Base-by-base conservation (phyloP, 2,888 invertebrate species). In the Chironomus tentans region DNA sequence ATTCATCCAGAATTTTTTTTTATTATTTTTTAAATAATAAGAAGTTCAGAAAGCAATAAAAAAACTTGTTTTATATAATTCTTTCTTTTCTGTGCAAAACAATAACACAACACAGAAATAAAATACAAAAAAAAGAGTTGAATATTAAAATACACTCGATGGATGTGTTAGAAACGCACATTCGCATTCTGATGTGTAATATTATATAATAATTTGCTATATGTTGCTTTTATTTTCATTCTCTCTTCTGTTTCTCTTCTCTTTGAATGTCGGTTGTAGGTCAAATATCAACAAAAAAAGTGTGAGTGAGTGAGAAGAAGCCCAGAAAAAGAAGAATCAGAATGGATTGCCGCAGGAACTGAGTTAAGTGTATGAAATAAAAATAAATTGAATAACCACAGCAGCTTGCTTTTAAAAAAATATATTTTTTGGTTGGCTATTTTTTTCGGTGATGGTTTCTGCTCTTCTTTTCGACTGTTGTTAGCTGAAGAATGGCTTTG, bases 201-300 rank as follows among this genome's bases (percentile, higher is more conserved):
- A 46, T 74, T 74, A 74, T 74, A 74, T 74, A 74, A 74, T 74
- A 65, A 65, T 65, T 65, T 13, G 65, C 65, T 65, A 61, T 65
- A 74, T 74, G 74, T 61, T 74, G 65, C 18, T 47, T 74, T 65
- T 62, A 62, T 65, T 46, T 15, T 15, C 15, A 22, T 48, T 74
- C 65, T 15, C 7, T 15, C 56, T 56, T 18, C 18, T 18, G n/a
- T 56, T 18, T 50, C 50, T 50, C 50, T 50, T 50, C 50, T 13
- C 50, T 38, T 72, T 74, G 74, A 74, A 74, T 74, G 74, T 74
- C 74, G 74, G 74, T 74, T 74, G 74, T 74, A 74, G 74, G 74
- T 74, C 74, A 74, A 74, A 74, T 68, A 68, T 74, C 22, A 62
- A 18, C n/a, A 65, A 65, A 21, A 65, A 65, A 13, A 65, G 22